Evolutionary conservation across 2,113 vertebrate genomes (phyloP).

Genomic region (Eudyptes chrysolophus): DNA sequence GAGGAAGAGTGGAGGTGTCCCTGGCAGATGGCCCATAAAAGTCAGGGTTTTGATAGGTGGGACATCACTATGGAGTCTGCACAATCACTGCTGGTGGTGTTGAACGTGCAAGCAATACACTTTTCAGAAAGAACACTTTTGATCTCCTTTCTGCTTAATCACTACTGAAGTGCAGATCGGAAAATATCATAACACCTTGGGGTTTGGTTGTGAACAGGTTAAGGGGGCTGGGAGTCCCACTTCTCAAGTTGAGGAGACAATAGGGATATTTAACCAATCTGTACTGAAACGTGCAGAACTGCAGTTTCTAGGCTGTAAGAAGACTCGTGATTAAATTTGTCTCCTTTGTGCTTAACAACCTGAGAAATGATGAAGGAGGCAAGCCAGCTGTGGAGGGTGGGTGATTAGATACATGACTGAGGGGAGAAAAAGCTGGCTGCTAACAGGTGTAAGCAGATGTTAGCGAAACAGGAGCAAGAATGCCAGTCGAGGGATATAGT

Average conservation of each 20-base stretch:
- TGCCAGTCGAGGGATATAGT: neutral
- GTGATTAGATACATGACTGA: neutral
- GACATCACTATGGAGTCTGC: accelerated
- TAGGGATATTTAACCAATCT: neutral
- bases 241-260: neutral
- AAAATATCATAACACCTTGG: neutral
- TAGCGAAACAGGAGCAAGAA: neutral
- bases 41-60: neutral
- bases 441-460: neutral
- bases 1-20: neutral
- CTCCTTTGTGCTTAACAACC: neutral
- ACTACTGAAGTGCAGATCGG: neutral
- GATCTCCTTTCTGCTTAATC: neutral
- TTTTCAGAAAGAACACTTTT: neutral
- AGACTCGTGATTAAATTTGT: neutral
- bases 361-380: neutral
- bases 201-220: neutral
- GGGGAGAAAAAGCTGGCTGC: neutral
- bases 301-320: neutral
- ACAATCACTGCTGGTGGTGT: accelerated
- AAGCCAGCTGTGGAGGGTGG: neutral
- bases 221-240: neutral
- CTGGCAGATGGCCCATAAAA: too few species aligned
- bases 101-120: accelerated
- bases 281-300: neutral